A percentile compares a stretch with the other conserved stretches of the same genome.
These are phyloP conservation scores for Tetanocera ferruginea DNA, from an alignment of 2,888 invertebrate genomes.

Conservation along the genomic window DNA sequence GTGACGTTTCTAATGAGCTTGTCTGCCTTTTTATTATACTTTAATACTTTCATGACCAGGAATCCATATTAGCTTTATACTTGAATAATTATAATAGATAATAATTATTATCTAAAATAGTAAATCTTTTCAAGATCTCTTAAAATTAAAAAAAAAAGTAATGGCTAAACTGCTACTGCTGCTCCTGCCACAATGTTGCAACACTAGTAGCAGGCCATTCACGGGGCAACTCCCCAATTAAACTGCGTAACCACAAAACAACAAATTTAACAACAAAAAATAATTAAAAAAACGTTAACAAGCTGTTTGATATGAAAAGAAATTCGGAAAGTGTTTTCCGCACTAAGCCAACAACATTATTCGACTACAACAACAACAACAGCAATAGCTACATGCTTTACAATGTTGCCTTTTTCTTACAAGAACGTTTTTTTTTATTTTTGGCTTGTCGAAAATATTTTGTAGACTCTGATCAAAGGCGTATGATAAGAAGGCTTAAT, in stretches of 20 bases:
- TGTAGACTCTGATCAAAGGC: constrained; percentile 47
- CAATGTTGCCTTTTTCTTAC: background rate
- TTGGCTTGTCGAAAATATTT: constrained; percentile 19
- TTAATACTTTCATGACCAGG: no score
- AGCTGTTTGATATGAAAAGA: background rate
- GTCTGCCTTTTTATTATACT: no score
- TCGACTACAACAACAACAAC: background rate
- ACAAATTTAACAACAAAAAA: background rate
- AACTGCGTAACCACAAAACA: constrained; percentile 2
- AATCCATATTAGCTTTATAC: no score
- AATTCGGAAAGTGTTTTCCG: constrained; percentile 23
- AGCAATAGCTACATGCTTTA: no score
- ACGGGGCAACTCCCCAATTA: constrained; percentile 24
- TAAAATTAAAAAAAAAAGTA: no score
- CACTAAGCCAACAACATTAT: background rate
- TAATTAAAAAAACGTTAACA: background rate
- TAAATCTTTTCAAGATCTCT: no score
- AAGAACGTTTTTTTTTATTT: background rate
- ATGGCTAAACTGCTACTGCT: background rate
- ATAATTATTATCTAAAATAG: no score
- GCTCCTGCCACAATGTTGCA: background rate
- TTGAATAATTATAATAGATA: no score
- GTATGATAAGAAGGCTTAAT: constrained; percentile 54
- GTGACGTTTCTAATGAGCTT: no score
- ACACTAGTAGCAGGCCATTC: constrained; percentile 12